Evolutionary conservation across 2,888 invertebrate genomes (phyloP).

Genomic region (Seira musarum): DNA sequence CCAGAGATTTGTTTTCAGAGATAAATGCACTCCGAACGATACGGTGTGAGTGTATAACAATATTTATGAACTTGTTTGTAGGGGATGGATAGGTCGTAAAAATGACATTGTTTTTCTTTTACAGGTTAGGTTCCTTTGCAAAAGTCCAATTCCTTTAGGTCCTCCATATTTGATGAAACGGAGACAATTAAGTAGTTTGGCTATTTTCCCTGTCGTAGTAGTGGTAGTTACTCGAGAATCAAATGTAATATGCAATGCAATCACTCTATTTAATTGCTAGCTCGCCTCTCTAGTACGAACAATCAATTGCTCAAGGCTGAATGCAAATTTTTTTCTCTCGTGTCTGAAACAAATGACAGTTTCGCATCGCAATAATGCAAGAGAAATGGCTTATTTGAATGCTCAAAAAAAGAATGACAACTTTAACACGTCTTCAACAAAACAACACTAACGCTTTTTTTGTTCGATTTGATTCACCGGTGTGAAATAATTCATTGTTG

Average conservation of each 20-base stretch:
- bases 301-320: background rate
- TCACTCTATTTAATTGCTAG: background rate
- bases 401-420: no score
- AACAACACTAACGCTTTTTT: background rate
- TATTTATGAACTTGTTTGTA: background rate
- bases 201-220: no score
- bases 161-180: background rate
- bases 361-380: no score
- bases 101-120: no score
- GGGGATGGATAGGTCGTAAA: no score
- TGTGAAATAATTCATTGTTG: conserved; percentile 34
- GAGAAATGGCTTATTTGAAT: no score
- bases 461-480: conserved; percentile 48
- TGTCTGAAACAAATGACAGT: background rate
- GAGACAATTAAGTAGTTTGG: background rate
- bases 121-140: no score
- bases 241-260: background rate
- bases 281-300: background rate
- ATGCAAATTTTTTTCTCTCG: background rate
- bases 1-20: background rate
- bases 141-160: no score
- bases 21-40: no score
- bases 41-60: no score
- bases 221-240: background rate
- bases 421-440: no score